Evolutionary conservation across 1,140 invertebrate genomes (phyloP).

Genomic region (Conus ventricosus): DNA sequence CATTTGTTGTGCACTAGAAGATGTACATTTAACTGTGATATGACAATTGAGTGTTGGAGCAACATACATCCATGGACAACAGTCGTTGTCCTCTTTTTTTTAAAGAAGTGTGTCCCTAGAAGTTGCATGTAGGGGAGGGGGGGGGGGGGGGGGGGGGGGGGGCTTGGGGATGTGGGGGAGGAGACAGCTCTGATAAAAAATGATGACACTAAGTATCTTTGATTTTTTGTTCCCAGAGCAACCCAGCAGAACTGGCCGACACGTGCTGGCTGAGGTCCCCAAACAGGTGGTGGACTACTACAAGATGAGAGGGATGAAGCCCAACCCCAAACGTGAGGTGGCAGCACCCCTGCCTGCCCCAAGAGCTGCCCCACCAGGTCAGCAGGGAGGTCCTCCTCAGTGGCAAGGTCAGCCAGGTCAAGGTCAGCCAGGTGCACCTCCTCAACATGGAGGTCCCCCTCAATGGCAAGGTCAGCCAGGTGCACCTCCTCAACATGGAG

Average conservation of each 20-base stretch:
- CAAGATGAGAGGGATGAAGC: constrained; percentile 55
- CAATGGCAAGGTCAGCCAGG: background rate
- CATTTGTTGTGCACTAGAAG: too few relatives aligned
- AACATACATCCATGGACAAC: too few relatives aligned
- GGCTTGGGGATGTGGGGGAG: background rate
- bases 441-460: constrained; percentile 11
- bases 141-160: too few relatives aligned
- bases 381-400: background rate
- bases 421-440: background rate
- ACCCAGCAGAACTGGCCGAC: constrained; percentile 75
- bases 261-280: constrained; percentile 80
- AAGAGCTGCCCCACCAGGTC: background rate
- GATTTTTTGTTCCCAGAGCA: constrained; percentile 51
- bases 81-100: too few relatives aligned
- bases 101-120: too few relatives aligned
- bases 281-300: constrained; percentile 75
- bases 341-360: background rate
- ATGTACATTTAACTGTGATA: too few relatives aligned
- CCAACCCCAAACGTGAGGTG: constrained; percentile 10
- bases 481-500: too few relatives aligned
- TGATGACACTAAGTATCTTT: background rate
- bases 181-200: background rate
- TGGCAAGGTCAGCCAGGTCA: background rate
- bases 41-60: too few relatives aligned
- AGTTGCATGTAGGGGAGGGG: too few relatives aligned